Conservation (phyloP, 2,888 invertebrate genomes). For the Theretra japonica region DNA sequence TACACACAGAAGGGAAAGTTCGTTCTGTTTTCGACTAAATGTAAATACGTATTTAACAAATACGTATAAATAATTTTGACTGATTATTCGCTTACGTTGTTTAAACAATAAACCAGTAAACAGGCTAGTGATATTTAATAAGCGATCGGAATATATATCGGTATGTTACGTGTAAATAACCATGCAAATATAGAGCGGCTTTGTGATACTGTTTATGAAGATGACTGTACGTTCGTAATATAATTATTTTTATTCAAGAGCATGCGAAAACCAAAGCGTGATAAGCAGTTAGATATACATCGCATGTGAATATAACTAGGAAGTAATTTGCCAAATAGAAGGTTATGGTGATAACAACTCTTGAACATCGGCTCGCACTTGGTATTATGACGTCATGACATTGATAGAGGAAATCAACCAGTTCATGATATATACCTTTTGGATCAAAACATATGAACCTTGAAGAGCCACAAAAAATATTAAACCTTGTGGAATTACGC, state of each 20-base stretch:
- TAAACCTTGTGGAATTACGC: not conserved
- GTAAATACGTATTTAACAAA: no score
- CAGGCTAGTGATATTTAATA: no score
- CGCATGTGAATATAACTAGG: constrained; percentile 67
- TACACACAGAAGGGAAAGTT: no score
- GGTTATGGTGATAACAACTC: constrained; percentile 75
- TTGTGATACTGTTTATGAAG: not conserved
- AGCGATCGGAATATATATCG: no score
- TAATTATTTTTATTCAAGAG: constrained; percentile 21
- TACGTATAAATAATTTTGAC: no score
- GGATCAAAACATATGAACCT: constrained; percentile 12
- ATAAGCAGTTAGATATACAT: constrained; percentile 53
- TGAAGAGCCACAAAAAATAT: constrained; percentile 17
- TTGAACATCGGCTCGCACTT: constrained; percentile 46
- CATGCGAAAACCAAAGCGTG: constrained; percentile 27
- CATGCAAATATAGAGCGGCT: not conserved
- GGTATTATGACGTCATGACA: constrained; percentile 37
- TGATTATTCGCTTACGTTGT: no score
- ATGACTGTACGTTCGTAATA: constrained; percentile 7
- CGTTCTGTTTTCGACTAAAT: no score
- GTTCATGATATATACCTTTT: constrained; percentile 19
- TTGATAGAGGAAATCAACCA: constrained; percentile 20
- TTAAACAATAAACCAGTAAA: no score
- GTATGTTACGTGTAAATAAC: not conserved
- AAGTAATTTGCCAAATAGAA: constrained; percentile 80